Evolutionary conservation across 2,113 vertebrate species (phyloP).

Genomic region (Thalassoma bifasciatum): DNA sequence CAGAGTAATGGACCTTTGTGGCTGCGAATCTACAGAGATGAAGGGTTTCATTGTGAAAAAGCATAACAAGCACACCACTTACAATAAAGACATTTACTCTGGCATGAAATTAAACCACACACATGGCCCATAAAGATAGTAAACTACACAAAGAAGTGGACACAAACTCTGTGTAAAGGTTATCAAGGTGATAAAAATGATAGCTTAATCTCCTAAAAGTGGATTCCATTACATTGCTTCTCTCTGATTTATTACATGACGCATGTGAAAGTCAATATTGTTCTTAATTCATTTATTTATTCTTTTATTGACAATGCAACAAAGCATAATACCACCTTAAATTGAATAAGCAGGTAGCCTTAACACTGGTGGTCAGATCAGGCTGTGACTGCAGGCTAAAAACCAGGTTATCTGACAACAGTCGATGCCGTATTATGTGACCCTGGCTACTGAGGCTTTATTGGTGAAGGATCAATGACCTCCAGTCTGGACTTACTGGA

Average conservation of each 20-base stretch:
- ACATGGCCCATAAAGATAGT: background rate
- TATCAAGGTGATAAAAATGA: background rate
- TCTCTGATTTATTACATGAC: too few species aligned
- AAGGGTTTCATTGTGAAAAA: conserved; percentile 11
- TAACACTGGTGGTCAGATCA: conserved; percentile 22
- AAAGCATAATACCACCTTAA: background rate
- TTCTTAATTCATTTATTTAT: too few species aligned
- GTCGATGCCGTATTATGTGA: conserved; percentile 56
- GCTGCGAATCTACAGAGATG: conserved; percentile 8
- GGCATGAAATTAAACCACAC: background rate
- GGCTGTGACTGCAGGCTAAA: conserved; percentile 18
- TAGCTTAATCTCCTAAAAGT: background rate
- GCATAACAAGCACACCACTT: background rate
- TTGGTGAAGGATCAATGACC: conserved; percentile 60
- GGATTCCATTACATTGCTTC: background rate
- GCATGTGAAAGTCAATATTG: background rate
- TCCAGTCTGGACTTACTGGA: conserved; percentile 60
- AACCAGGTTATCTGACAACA: conserved; percentile 27
- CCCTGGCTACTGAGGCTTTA: conserved; percentile 45
- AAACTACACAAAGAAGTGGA: background rate
- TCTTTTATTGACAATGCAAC: background rate
- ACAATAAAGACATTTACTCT: background rate
- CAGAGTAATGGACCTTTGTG: conserved; percentile 41
- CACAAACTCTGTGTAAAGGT: background rate
- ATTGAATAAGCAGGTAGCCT: background rate